Conservation (phyloP, 1,140 invertebrate genomes). For the Bathynomus jamesi region DNA sequence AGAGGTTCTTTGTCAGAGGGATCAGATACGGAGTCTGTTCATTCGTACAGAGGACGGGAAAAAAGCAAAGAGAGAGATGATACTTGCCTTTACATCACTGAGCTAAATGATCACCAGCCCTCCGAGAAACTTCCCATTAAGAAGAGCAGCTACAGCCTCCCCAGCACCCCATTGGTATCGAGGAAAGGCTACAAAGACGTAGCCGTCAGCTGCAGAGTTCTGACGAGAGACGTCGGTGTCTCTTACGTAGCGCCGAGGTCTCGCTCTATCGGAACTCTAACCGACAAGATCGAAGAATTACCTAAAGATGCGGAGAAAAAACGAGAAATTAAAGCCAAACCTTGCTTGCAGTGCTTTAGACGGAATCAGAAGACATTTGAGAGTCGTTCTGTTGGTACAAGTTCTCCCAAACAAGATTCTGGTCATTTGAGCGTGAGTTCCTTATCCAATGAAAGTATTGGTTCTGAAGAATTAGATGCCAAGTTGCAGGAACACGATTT, state of each 20-base stretch:
- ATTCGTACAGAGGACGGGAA: not conserved
- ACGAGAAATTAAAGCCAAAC: conserved; percentile 17
- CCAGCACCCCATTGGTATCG: conserved; percentile 12
- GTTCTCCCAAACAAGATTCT: conserved; percentile 2
- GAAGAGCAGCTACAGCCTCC: conserved; percentile 14
- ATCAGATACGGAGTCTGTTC: conserved; percentile 28
- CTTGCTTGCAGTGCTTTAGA: conserved; percentile 21
- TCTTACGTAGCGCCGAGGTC: conserved; percentile 47
- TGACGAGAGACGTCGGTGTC: conserved; percentile 58
- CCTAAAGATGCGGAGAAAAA: conserved; percentile 5
- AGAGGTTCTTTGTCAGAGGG: conserved; percentile 30
- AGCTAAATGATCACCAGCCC: not conserved
- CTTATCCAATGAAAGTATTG: conserved; percentile 22
- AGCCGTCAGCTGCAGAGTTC: conserved; percentile 56
- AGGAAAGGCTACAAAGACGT: conserved; percentile 47
- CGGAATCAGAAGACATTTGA: conserved; percentile 14
- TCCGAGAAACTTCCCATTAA: not conserved
- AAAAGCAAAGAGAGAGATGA: conserved; percentile 4
- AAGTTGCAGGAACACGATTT: conserved; percentile 20
- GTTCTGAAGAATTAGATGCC: conserved; percentile 10
- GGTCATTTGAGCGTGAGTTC: conserved; percentile 17
- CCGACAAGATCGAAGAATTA: conserved; percentile 6
- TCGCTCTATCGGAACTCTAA: conserved; percentile 41
- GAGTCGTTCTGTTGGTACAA: conserved; percentile 17
- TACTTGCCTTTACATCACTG: conserved; percentile 17